A percentile compares a stretch with the other conserved stretches of the same genome.
phyloP scores from a whole-genome alignment of 2,797 vertebrate genomes.

The Chloroceryle amazona region DNA sequence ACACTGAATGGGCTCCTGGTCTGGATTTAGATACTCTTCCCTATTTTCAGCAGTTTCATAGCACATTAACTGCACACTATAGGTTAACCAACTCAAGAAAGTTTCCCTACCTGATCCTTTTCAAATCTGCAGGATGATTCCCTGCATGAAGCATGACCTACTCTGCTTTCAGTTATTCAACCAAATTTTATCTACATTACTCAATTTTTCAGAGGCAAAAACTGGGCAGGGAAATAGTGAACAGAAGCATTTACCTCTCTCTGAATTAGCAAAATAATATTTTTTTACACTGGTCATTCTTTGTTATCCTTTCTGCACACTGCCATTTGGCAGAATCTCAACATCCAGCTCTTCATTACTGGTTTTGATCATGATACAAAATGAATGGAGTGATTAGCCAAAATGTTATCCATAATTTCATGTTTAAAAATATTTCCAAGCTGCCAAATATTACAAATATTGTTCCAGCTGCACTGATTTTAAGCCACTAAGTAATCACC shows the following conservation, averaged over 20 bases:
- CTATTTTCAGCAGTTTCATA: background rate
- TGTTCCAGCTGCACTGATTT: slow-evolving; percentile 41
- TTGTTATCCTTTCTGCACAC: background rate
- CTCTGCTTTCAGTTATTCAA: background rate
- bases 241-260: background rate
- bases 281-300: background rate
- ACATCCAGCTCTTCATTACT: slow-evolving; percentile 3
- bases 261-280: background rate
- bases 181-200: background rate
- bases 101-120: background rate
- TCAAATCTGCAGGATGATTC: background rate
- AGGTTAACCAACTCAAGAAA: background rate
- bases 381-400: slow-evolving; percentile 4
- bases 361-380: background rate
- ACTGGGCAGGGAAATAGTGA: background rate
- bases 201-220: background rate
- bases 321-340: background rate
- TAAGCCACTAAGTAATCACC: slow-evolving; percentile 10
- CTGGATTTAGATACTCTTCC: background rate
- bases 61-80: background rate
- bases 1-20: background rate
- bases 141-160: background rate
- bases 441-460: slow-evolving; percentile 56
- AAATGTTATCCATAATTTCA: slow-evolving; percentile 32
- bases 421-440: slow-evolving; percentile 42